A percentile compares a stretch with the other conserved stretches of the same genome.
phyloP scores from a whole-genome alignment of 92 coral and sea anemone species.

The Heliopora coerulea region DNA sequence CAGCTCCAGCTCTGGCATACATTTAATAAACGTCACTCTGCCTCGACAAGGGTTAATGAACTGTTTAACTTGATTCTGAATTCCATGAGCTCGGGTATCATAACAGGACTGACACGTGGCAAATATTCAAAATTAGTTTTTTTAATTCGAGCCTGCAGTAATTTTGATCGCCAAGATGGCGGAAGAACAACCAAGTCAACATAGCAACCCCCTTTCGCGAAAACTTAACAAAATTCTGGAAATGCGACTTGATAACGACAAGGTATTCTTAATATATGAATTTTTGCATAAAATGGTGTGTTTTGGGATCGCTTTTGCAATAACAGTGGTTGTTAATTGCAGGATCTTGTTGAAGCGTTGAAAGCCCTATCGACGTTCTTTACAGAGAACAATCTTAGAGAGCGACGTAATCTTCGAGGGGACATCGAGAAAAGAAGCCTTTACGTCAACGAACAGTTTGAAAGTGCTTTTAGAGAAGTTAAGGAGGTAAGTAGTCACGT shows the following conservation, averaged over 20 bases:
- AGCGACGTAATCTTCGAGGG: conserved; percentile 93
- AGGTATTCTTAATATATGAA: no score
- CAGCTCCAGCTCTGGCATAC: no score
- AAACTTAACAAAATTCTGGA: conserved; percentile 94
- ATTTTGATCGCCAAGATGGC: conserved; percentile 74
- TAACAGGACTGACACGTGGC: conserved; percentile 20
- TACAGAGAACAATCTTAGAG: conserved; percentile 85
- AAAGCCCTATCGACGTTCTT: conserved; percentile 94
- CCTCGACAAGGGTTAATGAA: no score
- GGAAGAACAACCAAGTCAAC: conserved; percentile 69
- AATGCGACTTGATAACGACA: conserved; percentile 93
- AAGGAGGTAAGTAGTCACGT: conserved; percentile 73
- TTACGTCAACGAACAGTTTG: conserved; percentile 85
- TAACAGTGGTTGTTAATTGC: no score
- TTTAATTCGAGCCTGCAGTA: background rate
- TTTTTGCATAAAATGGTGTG: no score
- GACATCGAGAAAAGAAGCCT: conserved; percentile 96
- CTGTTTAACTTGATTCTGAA: no score
- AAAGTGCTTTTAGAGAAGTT: conserved; percentile 83
- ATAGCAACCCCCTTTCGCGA: conserved; percentile 93
- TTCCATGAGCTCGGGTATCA: no score
- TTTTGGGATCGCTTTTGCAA: no score
- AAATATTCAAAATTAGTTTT: no score
- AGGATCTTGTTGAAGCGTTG: conserved; percentile 96
- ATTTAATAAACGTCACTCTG: no score